Base-by-base conservation (phyloP, 2,888 invertebrate species). In the Dasysyrphus albostriatus region DNA sequence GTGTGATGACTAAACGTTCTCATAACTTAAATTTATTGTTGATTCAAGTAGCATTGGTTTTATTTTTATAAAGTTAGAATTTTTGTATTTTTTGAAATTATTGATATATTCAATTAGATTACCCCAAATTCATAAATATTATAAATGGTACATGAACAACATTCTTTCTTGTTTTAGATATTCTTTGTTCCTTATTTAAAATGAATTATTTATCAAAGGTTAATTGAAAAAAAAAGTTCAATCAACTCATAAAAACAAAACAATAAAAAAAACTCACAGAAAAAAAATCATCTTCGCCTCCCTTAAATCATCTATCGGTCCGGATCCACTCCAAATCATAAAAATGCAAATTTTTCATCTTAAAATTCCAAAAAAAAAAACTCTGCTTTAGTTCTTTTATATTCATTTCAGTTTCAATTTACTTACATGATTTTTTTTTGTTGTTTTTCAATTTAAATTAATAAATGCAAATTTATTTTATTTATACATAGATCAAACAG, bases 341-440 rank as follows among this genome's bases (percentile, higher is more conserved):
- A 58, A 72, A 72, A 72, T 58, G 72, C 19, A 39, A 72, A 72
- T 72, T 34, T 24, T 47, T 29, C 47, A 58, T 67, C 29, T n/a
- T 8, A 16, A 63, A 44, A 44, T 63, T 63, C 29, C 42, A 44
- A 42, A 42, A 63, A 42, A 63, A n/a, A 10, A 12, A 10, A 5
- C 44, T 3, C 9, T 69, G 51, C 14, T 39, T 54, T 29, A 69
- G 42, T 37, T 49, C 49, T 32, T 19, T 34, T 42, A 34, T n/a
- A 5, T 73, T 39, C 5, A 4, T 63, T 42, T n/a, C 16, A 24
- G 14, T 19, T 65, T 75, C 42, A 39, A 39, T 39, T 39, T 39
- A 39, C 10, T 39, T 39, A 77, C 19, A 19, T 19, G 9, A 19
- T 7, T 49, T 16, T 51, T 39, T 59, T 73, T 29, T 16, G 8